Conservation (phyloP, 2,888 invertebrate species). For the Pteria penguin region DNA sequence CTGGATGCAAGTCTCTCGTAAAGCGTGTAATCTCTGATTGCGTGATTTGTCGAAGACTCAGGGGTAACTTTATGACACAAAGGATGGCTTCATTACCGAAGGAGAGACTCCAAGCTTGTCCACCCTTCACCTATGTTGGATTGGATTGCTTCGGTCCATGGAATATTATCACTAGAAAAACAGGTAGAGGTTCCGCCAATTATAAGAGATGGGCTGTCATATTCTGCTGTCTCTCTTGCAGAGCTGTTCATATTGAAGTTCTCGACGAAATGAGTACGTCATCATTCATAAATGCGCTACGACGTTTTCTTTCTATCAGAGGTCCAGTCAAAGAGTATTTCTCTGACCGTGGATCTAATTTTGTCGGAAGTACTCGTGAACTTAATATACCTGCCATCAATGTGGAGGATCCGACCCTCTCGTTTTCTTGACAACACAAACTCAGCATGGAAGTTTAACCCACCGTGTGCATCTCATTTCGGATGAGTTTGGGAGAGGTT, state of each 20-base stretch:
- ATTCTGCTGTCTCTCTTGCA: not conserved
- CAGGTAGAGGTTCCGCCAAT: not conserved
- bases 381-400: not conserved
- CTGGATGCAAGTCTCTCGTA: not conserved
- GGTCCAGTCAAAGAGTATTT: not conserved
- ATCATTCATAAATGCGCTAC: not conserved
- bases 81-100: not conserved
- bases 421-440: not conserved
- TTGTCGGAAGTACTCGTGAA: not conserved
- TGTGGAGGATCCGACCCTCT: not conserved
- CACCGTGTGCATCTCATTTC: not conserved
- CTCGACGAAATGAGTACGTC: not conserved
- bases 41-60: not conserved
- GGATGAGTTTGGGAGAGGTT: not conserved
- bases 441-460: not conserved
- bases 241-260: conserved; percentile 1
- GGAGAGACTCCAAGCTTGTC: conserved; percentile 3
- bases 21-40: not conserved
- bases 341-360: not conserved
- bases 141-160: conserved; percentile 2
- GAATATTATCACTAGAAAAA: not conserved
- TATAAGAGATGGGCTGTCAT: not conserved
- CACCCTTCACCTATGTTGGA: conserved; percentile 1
- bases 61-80: not conserved
- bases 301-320: not conserved